These are phyloP conservation scores for Tricholauxania praeusta DNA, from an alignment of 2,888 invertebrate genomes.

Conservation along the genomic window DNA sequence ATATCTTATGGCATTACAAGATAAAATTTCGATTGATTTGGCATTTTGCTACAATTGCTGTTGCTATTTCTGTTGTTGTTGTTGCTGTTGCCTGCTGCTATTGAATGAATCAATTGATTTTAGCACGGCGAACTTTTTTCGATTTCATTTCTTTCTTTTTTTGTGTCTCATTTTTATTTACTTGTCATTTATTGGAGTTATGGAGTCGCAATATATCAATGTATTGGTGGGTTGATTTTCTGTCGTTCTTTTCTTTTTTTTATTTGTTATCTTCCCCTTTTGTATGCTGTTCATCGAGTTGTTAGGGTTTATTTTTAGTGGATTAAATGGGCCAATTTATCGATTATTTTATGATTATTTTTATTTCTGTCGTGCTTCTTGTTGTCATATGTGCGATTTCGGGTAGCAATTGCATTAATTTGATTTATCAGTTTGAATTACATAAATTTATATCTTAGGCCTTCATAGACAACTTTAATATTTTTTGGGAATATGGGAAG, in stretches of 20 bases:
- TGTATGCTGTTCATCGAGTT: too few species aligned
- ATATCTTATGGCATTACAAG: constrained; percentile 16
- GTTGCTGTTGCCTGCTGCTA: background rate
- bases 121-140: background rate
- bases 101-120: constrained; percentile 19
- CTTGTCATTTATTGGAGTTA: too few species aligned
- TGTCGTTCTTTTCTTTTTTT: background rate
- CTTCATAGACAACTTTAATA: too few species aligned
- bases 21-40: background rate
- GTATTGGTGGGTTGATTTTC: background rate
- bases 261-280: background rate
- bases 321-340: constrained; percentile 9
- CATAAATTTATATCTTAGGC: too few species aligned
- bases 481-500: too few species aligned
- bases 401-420: too few species aligned
- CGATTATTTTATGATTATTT: background rate
- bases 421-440: too few species aligned
- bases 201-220: too few species aligned
- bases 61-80: constrained; percentile 7
- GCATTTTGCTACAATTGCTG: constrained; percentile 6
- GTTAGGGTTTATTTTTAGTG: constrained; percentile 1
- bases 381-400: too few species aligned
- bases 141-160: background rate
- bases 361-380: background rate
- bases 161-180: background rate